These are phyloP conservation scores for Cantharis nigra DNA, from an alignment of 2,888 invertebrate genomes.

Conservation along the genomic window DNA sequence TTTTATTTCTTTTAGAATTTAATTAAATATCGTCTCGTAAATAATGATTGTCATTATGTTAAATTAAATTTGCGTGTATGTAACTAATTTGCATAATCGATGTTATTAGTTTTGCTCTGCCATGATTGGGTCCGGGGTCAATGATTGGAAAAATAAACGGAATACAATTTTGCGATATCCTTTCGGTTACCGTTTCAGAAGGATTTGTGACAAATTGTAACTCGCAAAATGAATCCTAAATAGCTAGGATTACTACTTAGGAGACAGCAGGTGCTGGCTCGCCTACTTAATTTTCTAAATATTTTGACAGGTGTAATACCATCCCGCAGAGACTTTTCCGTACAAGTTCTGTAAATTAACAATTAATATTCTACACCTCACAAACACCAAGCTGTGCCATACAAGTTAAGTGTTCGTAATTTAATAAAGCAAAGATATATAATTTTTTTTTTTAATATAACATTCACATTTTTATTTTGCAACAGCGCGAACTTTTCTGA, in stretches of 20 bases:
- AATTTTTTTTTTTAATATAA: background rate
- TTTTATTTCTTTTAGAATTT: background rate
- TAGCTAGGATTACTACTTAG: constrained; percentile 48
- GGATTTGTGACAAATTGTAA: constrained; percentile 52
- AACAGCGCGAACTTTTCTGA: background rate
- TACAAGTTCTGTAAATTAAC: constrained; percentile 27
- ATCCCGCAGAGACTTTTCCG: constrained; percentile 16
- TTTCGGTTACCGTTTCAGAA: constrained; percentile 17
- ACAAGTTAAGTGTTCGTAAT: constrained; percentile 19
- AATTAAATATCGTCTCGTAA: background rate
- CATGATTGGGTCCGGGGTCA: background rate
- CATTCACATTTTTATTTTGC: background rate
- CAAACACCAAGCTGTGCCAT: constrained; percentile 17
- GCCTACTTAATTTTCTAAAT: constrained; percentile 28
- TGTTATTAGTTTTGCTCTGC: background rate
- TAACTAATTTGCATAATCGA: background rate
- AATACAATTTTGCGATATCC: constrained; percentile 13
- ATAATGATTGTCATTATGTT: background rate
- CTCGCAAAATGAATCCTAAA: constrained; percentile 51
- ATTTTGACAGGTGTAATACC: constrained; percentile 28
- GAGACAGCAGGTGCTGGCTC: constrained; percentile 46
- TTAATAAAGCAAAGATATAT: constrained; percentile 16
- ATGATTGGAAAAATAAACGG: background rate
- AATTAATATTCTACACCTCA: constrained; percentile 27
- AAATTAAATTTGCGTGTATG: background rate